A percentile compares a stretch with the other conserved stretches of the same genome.
These are phyloP conservation scores for Zeugodacus cucurbitae DNA, from an alignment of 1,140 invertebrate species.

Conservation along the genomic window DNA sequence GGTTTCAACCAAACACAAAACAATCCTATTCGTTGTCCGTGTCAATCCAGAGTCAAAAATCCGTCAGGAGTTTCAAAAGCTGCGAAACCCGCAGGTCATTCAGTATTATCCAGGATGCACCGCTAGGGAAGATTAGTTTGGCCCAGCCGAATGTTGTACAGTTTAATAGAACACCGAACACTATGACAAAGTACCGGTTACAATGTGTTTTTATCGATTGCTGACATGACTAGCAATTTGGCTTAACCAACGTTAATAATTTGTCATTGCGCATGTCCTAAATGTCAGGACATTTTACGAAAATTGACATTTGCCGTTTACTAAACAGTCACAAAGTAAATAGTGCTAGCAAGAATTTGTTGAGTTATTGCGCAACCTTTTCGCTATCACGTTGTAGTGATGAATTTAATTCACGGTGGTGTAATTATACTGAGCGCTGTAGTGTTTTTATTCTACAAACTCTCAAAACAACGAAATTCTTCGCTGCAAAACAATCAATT, in stretches of 20 bases:
- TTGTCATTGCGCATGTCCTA: background rate
- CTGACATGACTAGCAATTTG: background rate
- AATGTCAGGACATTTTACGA: background rate
- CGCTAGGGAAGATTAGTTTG: too few relatives aligned
- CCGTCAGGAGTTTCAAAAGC: too few relatives aligned
- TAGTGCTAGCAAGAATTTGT: background rate
- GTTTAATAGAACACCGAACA: too few relatives aligned
- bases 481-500: background rate
- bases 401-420: constrained; percentile 23
- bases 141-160: too few relatives aligned
- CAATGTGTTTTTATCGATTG: background rate
- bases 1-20: too few relatives aligned
- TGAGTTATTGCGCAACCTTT: background rate
- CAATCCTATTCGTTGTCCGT: too few relatives aligned
- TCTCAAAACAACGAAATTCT: background rate
- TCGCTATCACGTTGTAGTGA: constrained; percentile 26
- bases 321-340: background rate
- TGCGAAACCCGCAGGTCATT: too few relatives aligned
- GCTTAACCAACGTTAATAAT: background rate
- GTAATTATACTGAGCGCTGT: constrained; percentile 1
- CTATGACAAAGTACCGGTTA: too few relatives aligned
- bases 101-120: too few relatives aligned
- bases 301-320: background rate
- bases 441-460: constrained; percentile 21
- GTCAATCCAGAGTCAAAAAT: too few relatives aligned